Evolutionary conservation across 2,888 invertebrate species (phyloP), one percentile per base, ranked within the genome.

Genomic region (Bimastos eiseni): DNA sequence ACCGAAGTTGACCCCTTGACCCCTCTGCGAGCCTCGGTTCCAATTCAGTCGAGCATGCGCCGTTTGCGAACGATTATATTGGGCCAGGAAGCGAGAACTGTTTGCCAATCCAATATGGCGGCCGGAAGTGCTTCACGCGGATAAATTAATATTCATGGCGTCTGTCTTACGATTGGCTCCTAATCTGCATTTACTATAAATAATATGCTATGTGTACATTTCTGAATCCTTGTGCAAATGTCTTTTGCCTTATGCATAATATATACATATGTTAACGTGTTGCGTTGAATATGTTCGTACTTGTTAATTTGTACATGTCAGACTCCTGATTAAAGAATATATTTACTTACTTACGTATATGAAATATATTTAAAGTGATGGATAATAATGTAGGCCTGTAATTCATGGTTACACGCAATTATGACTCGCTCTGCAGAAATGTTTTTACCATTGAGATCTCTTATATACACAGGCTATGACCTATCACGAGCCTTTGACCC

Each of bases 21-120:
- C 86, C 36, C 11, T 3, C 86, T 21, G 86, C 17, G 86, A 17
- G 70, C 70, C 70, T 70, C 70, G 70, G 21, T 34, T 36, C 36
- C 86, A 36, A 86, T 86, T 86, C 86, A 86, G 34, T 86, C 86
- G 86, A 86, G 34, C 86, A 86, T 86, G 86, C 86, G 34, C 84
- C 86, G 37, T 36, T 86, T 37, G 37, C 86, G 24, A 86, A 37
- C 86, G 86, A 86, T 86, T 86, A 86, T 86, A 70, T 70, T 70
- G 34, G 36, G 86, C 86, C 86, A 17, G 34, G 86, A 86, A 36
- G 86, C 37, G 34, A 86, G n/a, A 86, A 86, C 86, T 86, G 86
- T 36, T 86, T 86, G 37, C 34, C 86, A 86, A 86, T 36, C 36
- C 88, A 37, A 37, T 88, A 88, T 88, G 37, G 38, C 37, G 38